Base-by-base conservation (phyloP, 2,113 vertebrate species). In the Siniperca chuatsi region DNA sequence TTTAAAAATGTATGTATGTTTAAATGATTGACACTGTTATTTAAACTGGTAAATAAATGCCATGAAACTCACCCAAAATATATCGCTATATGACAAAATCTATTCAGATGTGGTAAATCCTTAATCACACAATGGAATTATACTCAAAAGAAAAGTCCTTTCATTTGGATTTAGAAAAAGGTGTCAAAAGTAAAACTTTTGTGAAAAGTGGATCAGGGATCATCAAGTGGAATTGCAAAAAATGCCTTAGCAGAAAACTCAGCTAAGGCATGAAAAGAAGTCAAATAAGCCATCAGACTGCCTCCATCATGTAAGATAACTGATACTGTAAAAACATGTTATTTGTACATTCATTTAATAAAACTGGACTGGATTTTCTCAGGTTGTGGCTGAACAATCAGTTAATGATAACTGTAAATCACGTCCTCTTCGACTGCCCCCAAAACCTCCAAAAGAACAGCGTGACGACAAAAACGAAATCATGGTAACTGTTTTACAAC, bases 371-470 rank as follows among this genome's bases (percentile, higher is more conserved):
- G 35, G 1, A 3, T 67, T 68, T 50, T 61, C 0, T 48, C 58
- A 81, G 20, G 52, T 57, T 74, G 1, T 3, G 18, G 4, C 2
- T 4, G 0, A 33, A 25, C 18, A 11, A 2, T 1, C 46, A 50
- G 2, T 50, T 15, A 9, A 46, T 8, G 23, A 37, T 4, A 46
- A n/a, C 13, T 10, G 42, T 6, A 8, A 33, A 55, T 1, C 0
- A 42, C 20, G 6, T 25, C 67, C 0, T 67, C 68, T 52, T 69
- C 0, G 0, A 0, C 0, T 68, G 35, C 55, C n/a, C 8, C 0
- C 0, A 5, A 62, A 20, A 4, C 2, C 12, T 29, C 33, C 50
- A 6, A 64, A 15, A 18, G 0, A 3, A 11, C 9, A 12, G 23
- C 8, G n/a, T 37, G 21, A 21, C 21, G 1, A 11, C 8, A 4